These are phyloP conservation scores for Halyomorpha halys DNA, from an alignment of 1,140 invertebrate genomes.

Conservation along the genomic window DNA sequence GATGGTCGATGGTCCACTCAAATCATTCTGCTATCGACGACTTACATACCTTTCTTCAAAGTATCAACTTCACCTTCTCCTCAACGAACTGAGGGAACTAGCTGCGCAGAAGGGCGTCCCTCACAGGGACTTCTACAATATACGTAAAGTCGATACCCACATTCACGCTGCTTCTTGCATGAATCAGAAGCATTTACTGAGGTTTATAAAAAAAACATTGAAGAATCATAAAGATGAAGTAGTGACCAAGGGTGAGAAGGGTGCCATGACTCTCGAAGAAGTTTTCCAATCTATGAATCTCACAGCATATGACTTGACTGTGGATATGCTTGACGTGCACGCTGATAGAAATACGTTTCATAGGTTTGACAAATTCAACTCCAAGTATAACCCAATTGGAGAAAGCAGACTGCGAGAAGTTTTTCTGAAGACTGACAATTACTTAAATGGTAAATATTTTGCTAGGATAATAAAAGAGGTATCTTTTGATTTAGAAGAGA, in stretches of 20 bases:
- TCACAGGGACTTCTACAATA: constrained; percentile 98
- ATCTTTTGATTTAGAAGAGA: constrained; percentile 90
- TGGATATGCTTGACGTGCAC: constrained; percentile 98
- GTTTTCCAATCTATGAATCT: constrained; percentile 93
- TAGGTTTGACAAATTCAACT: constrained; percentile 99
- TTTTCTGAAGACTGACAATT: constrained; percentile 98
- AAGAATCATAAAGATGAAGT: constrained; percentile 83
- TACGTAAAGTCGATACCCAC: constrained; percentile 95
- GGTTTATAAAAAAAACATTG: constrained; percentile 97
- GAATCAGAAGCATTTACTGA: constrained; percentile 97
- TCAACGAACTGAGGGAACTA: constrained; percentile 92
- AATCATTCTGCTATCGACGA: constrained; percentile 94
- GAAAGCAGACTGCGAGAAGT: constrained; percentile 91
- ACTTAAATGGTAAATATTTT: constrained; percentile 93
- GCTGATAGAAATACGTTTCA: constrained; percentile 90
- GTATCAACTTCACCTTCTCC: constrained; percentile 88
- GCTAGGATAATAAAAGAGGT: constrained; percentile 82
- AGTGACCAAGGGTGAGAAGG: constrained; percentile 59
- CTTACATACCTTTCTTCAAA: constrained; percentile 91
- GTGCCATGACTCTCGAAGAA: constrained; percentile 77
- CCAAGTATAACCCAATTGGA: constrained; percentile 99
- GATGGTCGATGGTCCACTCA: constrained; percentile 93
- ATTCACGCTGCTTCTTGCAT: constrained; percentile 98
- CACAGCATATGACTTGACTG: constrained; percentile 93
- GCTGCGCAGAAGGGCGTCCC: constrained; percentile 95